A percentile compares a stretch with the other conserved stretches of the same genome.
Evolutionary conservation across 2,888 invertebrate species (phyloP).

Genomic region (Oxyscelio sp.): DNA sequence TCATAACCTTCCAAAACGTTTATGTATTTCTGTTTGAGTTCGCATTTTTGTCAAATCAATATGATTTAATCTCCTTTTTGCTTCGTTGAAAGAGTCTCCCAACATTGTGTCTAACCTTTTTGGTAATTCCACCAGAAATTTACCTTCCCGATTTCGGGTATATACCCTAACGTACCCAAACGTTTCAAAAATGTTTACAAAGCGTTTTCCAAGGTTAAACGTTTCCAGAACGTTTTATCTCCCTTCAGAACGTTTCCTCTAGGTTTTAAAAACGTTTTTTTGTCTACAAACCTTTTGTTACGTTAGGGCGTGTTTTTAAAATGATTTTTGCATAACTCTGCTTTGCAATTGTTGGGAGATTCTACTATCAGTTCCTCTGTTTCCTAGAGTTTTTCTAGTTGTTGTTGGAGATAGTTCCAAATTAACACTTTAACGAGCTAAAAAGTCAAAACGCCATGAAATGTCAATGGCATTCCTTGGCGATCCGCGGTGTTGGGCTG

Average conservation of each 20-base stretch:
- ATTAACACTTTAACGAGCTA: too few species aligned
- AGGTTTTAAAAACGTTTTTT: too few species aligned
- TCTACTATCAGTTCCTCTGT: background rate
- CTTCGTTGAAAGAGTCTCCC: slow-evolving; percentile 33
- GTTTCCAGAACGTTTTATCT: too few species aligned
- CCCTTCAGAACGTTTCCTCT: too few species aligned
- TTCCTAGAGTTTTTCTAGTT: background rate
- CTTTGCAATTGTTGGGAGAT: background rate
- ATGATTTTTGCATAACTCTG: slow-evolving; percentile 11
- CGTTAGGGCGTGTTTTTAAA: background rate
- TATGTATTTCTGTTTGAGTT: slow-evolving; percentile 23
- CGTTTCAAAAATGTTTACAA: too few species aligned
- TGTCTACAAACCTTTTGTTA: too few species aligned
- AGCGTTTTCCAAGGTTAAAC: too few species aligned
- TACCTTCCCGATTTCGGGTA: background rate
- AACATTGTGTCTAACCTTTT: background rate
- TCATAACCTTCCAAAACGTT: slow-evolving; percentile 30
- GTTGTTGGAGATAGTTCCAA: background rate
- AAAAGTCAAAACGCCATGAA: too few species aligned
- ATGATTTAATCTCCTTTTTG: slow-evolving; percentile 17
- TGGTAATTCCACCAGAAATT: slow-evolving; percentile 2
- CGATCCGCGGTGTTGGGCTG: too few species aligned
- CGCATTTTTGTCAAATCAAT: background rate
- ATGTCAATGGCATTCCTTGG: too few species aligned
- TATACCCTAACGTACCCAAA: too few species aligned